Evolutionary conservation across 2,888 invertebrate species (phyloP).

Genomic region (Pyrgus malvae): DNA sequence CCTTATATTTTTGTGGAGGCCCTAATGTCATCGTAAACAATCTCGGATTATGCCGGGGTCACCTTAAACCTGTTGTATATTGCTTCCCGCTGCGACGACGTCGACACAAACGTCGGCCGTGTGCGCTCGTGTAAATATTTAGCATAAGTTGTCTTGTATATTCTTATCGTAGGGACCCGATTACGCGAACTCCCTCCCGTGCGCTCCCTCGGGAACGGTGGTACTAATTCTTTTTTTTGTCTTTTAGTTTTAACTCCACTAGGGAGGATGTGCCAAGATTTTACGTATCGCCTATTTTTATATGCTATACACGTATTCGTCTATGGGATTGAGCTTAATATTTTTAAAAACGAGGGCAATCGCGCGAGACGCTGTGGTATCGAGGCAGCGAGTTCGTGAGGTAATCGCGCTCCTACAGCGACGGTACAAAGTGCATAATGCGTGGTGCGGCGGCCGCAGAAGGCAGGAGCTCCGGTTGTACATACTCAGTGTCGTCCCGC

Average conservation of each 20-base stretch:
- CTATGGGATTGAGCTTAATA: background rate
- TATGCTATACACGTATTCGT: background rate
- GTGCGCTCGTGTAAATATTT: slow-evolving; percentile 43
- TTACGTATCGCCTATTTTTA: slow-evolving; percentile 2
- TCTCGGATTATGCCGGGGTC: no score
- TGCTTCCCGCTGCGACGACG: slow-evolving; percentile 27
- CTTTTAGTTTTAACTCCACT: background rate
- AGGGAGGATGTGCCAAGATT: slow-evolving; percentile 12
- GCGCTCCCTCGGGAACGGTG: no score
- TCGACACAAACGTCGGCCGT: no score
- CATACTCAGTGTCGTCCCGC: slow-evolving; percentile 32
- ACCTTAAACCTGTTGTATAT: slow-evolving; percentile 22
- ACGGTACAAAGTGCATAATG: slow-evolving; percentile 75
- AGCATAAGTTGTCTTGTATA: slow-evolving; percentile 38
- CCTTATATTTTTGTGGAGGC: no score
- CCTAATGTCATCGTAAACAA: no score
- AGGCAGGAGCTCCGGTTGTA: slow-evolving; percentile 37
- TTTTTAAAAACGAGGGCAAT: background rate
- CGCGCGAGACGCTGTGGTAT: background rate
- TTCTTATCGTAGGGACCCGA: slow-evolving; percentile 56
- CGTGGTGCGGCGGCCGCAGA: slow-evolving; percentile 26
- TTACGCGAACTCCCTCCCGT: slow-evolving; percentile 52
- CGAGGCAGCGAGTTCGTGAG: slow-evolving; percentile 41
- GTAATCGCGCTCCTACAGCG: slow-evolving; percentile 57
- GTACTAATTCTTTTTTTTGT: background rate